Percentiles rank a stretch among this genome's conserved stretches.
These are phyloP conservation scores for Sarcoramphus papa DNA, from an alignment of 2,797 vertebrate species.

Conservation along the genomic window DNA sequence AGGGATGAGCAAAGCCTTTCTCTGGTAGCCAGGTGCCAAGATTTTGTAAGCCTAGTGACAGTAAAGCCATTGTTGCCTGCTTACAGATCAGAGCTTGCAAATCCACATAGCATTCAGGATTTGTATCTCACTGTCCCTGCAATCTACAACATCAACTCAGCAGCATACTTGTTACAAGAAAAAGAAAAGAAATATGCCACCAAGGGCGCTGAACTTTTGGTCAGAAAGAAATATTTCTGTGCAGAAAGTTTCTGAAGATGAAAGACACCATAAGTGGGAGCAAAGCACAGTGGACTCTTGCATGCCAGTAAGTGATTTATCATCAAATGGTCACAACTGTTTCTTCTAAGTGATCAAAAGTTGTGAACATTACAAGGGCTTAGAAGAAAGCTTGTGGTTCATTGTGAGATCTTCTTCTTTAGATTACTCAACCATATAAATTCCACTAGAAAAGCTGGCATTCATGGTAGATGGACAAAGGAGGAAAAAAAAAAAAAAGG, in stretches of 20 bases:
- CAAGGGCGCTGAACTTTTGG: constrained; percentile 5
- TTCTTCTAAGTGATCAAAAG: not conserved
- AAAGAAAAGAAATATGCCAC: not conserved
- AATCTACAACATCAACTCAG: constrained; percentile 45
- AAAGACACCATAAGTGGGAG: constrained; percentile 40
- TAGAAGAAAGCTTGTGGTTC: not conserved
- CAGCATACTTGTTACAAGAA: constrained; percentile 14
- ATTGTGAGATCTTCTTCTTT: not conserved
- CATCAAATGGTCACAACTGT: not conserved
- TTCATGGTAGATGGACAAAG: not conserved
- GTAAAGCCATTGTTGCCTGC: constrained; percentile 52
- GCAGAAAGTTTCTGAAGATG: constrained; percentile 56
- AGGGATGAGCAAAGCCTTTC: constrained; percentile 9
- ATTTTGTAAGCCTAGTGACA: constrained; percentile 61
- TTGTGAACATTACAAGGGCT: not conserved
- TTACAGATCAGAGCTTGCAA: constrained; percentile 47
- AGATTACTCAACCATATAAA: not conserved
- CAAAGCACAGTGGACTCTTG: constrained; percentile 38
- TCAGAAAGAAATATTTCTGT: constrained; percentile 59
- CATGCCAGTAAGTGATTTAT: constrained; percentile 28
- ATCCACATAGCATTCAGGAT: constrained; percentile 44
- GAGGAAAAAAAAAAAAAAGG: not conserved
- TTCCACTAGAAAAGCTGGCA: not conserved
- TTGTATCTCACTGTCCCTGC: constrained; percentile 30
- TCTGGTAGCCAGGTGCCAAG: constrained; percentile 31